phyloP scores from a whole-genome alignment of 1,140 invertebrate species.

The Eupeodes corollae region DNA sequence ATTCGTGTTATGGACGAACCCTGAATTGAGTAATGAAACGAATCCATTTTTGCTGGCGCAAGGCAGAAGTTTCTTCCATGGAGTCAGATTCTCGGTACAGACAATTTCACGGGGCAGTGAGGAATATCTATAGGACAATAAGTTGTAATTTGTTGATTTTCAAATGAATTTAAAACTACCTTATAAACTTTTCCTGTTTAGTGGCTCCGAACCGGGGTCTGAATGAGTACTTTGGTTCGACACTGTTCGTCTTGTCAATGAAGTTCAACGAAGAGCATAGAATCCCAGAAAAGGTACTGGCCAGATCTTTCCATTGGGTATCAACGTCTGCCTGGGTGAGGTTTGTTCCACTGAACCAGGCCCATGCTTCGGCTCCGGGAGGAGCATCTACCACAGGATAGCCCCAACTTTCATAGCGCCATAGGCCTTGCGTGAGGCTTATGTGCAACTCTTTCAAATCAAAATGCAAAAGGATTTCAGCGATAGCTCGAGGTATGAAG shows the following conservation, averaged over 20 bases:
- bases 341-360: conserved; percentile 62
- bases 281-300: conserved; percentile 81
- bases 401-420: conserved; percentile 88
- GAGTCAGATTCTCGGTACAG: conserved; percentile 97
- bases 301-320: conserved; percentile 74
- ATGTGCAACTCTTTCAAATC: conserved; percentile 84
- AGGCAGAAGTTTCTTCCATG: conserved; percentile 93
- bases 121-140: conserved; percentile 69
- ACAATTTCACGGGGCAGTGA: conserved; percentile 88
- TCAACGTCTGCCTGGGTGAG: conserved; percentile 50
- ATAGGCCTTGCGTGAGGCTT: conserved; percentile 82
- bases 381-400: conserved; percentile 78
- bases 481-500: conserved; percentile 80
- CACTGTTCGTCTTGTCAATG: conserved; percentile 77
- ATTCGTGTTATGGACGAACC: conserved; percentile 81
- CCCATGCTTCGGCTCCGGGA: conserved; percentile 84
- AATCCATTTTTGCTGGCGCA: conserved; percentile 81
- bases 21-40: conserved; percentile 78
- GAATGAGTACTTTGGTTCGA: conserved; percentile 72
- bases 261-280: conserved; percentile 95
- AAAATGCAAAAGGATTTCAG: conserved; percentile 78
- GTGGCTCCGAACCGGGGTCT: conserved; percentile 52
- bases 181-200: conserved; percentile 45
- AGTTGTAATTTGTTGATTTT: no score
- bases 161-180: conserved; percentile 25